Conservation (phyloP, 2,797 vertebrate genomes). For the Coendou prehensilis region DNA sequence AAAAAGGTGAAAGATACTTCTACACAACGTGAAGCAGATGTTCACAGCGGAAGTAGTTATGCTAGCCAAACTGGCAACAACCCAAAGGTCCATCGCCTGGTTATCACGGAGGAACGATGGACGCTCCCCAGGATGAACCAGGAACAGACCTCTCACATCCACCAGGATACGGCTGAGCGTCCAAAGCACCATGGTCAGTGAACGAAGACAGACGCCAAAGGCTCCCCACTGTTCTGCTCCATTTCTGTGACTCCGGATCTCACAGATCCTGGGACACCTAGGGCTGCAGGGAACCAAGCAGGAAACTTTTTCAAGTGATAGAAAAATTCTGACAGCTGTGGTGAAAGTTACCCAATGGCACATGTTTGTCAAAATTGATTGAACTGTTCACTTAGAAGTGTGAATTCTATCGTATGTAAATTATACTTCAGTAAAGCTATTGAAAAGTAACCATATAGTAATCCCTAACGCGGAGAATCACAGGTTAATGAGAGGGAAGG, state of each 20-base stretch:
- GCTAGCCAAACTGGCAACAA: neutral
- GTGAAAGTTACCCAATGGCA: neutral
- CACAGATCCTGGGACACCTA: neutral
- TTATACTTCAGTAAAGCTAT: neutral
- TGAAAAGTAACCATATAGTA: neutral
- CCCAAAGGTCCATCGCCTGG: neutral
- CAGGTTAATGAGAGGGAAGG: neutral
- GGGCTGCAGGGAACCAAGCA: no score
- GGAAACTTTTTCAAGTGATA: neutral
- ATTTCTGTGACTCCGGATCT: neutral
- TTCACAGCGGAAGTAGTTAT: neutral
- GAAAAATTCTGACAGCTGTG: neutral
- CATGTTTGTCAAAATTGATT: neutral
- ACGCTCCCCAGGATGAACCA: accelerated
- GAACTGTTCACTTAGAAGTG: neutral
- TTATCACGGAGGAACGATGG: neutral
- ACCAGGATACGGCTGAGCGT: neutral
- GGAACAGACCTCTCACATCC: neutral
- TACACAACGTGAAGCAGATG: neutral
- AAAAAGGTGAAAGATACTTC: neutral
- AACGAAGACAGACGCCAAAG: neutral
- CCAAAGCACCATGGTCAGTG: neutral
- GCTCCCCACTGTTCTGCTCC: neutral
- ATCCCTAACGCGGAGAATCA: neutral
- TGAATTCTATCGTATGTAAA: neutral